These are phyloP conservation scores for Periophthalmus magnuspinnatus DNA, from an alignment of 2,797 vertebrate genomes.

Conservation along the genomic window DNA sequence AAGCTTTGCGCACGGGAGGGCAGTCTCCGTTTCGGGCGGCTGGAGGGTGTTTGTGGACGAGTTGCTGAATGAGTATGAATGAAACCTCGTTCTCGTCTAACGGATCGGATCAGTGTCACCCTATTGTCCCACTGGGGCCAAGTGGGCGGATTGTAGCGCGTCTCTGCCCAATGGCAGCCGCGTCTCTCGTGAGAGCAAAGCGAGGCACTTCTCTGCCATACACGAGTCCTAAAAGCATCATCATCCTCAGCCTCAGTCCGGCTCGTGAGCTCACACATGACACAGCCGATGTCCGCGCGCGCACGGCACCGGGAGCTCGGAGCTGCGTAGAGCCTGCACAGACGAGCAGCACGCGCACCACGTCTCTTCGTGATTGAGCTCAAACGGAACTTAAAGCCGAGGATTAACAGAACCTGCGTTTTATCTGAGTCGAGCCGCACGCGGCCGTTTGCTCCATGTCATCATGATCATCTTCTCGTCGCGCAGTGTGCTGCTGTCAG, in stretches of 20 bases:
- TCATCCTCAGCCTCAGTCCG: constrained; percentile 74
- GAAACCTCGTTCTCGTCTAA: constrained; percentile 63
- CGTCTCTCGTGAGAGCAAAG: constrained; percentile 84
- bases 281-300: constrained; percentile 79
- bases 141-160: constrained; percentile 86
- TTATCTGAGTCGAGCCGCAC: constrained; percentile 54
- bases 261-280: constrained; percentile 84
- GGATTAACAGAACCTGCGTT: constrained; percentile 61
- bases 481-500: constrained; percentile 93
- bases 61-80: constrained; percentile 56
- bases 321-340: constrained; percentile 74
- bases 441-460: constrained; percentile 78
- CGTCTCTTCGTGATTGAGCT: constrained; percentile 59
- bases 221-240: constrained; percentile 85
- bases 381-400: constrained; percentile 67
- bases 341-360: constrained; percentile 55
- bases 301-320: constrained; percentile 79
- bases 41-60: neutral
- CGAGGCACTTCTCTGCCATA: constrained; percentile 80
- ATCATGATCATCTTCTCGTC: constrained; percentile 95
- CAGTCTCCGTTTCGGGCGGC: constrained; percentile 51
- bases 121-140: constrained; percentile 80
- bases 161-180: constrained; percentile 89
- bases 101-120: constrained; percentile 78
- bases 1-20: constrained; percentile 34